Evolutionary conservation across 1,140 invertebrate species (phyloP).

Genomic region (Mizuhopecten yessoensis): DNA sequence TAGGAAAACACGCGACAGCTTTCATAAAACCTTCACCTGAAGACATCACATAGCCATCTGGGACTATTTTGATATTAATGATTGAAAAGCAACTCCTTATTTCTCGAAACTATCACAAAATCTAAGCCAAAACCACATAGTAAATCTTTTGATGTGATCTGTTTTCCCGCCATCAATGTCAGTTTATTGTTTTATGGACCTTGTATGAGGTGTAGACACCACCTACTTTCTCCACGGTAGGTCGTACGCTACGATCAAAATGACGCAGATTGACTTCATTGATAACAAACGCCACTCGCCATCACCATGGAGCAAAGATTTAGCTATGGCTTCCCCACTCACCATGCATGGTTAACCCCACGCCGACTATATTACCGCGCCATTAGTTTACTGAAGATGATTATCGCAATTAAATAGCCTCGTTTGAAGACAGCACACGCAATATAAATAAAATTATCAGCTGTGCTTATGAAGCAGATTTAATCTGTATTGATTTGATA

Average conservation of each 20-base stretch:
- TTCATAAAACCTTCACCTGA: not conserved
- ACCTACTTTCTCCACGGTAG: not conserved
- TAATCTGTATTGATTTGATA: not conserved
- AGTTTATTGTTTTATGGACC: not conserved
- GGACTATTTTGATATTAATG: not conserved
- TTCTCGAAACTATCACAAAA: not conserved
- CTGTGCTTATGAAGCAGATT: not conserved
- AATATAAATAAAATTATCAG: not conserved
- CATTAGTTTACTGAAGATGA: not conserved
- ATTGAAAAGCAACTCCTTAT: not conserved
- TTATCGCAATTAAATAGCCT: not conserved
- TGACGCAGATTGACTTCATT: not conserved
- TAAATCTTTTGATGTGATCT: not conserved
- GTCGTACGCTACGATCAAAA: not conserved
- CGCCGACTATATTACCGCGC: not conserved
- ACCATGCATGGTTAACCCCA: not conserved
- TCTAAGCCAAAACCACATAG: not conserved
- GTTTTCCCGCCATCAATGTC: constrained; percentile 16
- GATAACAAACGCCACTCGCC: not conserved
- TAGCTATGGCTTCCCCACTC: not conserved
- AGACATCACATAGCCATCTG: not conserved
- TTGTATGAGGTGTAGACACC: not conserved
- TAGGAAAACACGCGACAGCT: not conserved
- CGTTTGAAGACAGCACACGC: not conserved
- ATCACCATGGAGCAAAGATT: not conserved